Evolutionary conservation across 2,797 vertebrate genomes (phyloP).

Genomic region (Lindbergichthys nudifrons): DNA sequence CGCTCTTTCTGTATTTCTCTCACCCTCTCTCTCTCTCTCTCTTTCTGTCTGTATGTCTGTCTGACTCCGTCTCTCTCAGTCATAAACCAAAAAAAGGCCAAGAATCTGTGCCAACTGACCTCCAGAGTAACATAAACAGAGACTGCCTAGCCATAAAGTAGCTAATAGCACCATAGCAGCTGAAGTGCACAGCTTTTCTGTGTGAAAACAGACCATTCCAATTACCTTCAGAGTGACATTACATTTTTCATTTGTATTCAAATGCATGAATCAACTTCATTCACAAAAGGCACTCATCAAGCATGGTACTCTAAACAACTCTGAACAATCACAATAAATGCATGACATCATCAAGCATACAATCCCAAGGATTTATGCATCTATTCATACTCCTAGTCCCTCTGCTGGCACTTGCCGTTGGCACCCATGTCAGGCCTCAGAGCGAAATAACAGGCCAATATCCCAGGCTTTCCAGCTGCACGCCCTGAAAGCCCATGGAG

Average conservation of each 20-base stretch:
- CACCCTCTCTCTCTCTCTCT: slow-evolving; percentile 16
- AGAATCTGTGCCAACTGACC: slow-evolving; percentile 56
- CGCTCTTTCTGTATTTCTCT: not conserved
- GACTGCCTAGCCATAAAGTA: slow-evolving; percentile 55
- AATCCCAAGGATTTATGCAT: slow-evolving; percentile 60
- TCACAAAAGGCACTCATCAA: not conserved
- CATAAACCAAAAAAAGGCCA: slow-evolving; percentile 56
- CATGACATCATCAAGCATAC: slow-evolving; percentile 59
- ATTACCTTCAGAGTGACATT: slow-evolving; percentile 17
- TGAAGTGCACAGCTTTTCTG: slow-evolving; percentile 34
- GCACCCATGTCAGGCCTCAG: slow-evolving; percentile 65
- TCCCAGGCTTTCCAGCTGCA: slow-evolving; percentile 73
- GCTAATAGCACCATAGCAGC: slow-evolving; percentile 49
- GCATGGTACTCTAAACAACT: slow-evolving; percentile 30
- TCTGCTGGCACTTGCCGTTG: slow-evolving; percentile 62
- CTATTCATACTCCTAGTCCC: slow-evolving; percentile 61
- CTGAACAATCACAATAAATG: slow-evolving; percentile 43
- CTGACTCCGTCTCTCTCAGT: slow-evolving; percentile 25
- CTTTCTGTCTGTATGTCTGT: not conserved
- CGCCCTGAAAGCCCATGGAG: slow-evolving; percentile 73
- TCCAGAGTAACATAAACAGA: slow-evolving; percentile 63
- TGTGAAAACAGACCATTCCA: slow-evolving; percentile 33
- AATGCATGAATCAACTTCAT: slow-evolving; percentile 19
- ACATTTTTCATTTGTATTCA: slow-evolving; percentile 2
- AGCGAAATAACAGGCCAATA: slow-evolving; percentile 76